phyloP scores from a whole-genome alignment of 2,113 vertebrate genomes.

The Pelecanoides urinatrix region DNA sequence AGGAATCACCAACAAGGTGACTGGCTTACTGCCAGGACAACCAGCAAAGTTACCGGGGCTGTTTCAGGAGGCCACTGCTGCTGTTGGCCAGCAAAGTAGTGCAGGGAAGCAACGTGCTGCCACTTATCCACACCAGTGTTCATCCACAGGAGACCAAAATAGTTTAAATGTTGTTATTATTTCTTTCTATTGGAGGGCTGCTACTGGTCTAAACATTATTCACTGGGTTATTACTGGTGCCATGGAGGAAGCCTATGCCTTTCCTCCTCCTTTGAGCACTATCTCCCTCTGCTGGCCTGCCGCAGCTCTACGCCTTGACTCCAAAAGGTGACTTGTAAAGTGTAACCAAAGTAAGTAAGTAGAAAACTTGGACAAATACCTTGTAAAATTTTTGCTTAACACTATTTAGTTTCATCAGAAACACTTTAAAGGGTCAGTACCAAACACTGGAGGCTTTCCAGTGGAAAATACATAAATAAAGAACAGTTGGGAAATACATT shows the following conservation, averaged over 20 bases:
- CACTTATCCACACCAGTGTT: not conserved
- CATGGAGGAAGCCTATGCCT: not conserved
- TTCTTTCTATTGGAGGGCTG: not conserved
- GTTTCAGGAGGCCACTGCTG: not conserved
- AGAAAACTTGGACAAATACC: not conserved
- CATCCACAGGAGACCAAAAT: not conserved
- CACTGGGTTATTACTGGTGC: not conserved
- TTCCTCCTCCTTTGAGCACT: constrained; percentile 11
- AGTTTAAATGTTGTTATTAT: too few relatives aligned
- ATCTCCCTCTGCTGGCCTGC: constrained; percentile 49
- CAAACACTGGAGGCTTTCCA: not conserved
- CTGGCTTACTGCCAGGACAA: constrained; percentile 20
- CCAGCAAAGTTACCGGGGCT: not conserved
- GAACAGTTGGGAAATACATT: not conserved
- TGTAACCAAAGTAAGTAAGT: fast-evolving
- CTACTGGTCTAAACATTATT: not conserved
- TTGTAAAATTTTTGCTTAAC: not conserved
- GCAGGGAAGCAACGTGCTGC: not conserved
- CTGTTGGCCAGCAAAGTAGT: not conserved
- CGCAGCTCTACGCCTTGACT: not conserved
- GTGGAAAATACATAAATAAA: not conserved
- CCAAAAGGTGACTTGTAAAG: not conserved
- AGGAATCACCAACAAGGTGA: constrained; percentile 41
- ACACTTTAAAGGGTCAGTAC: not conserved
- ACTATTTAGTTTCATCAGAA: not conserved